Conservation (phyloP, 2,888 invertebrate genomes). For the Scaeva pyrastri region DNA sequence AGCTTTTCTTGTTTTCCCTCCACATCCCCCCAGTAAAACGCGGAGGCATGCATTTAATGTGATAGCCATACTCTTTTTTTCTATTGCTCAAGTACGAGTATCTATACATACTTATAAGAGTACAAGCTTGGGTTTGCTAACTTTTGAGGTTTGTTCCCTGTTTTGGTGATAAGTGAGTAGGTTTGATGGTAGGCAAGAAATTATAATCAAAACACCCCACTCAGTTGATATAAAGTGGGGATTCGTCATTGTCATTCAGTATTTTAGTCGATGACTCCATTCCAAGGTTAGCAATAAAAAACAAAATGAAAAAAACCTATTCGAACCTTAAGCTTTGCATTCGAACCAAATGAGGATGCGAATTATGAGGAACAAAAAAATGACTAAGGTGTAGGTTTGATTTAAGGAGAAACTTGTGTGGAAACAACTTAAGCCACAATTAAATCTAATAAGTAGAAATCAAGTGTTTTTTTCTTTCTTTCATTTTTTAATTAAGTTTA, state of each 20-base stretch:
- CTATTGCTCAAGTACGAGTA: slow-evolving; percentile 9
- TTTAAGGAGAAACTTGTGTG: slow-evolving; percentile 65
- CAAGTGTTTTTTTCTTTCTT: slow-evolving; percentile 37
- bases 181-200: slow-evolving; percentile 38
- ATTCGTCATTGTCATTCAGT: slow-evolving; percentile 35
- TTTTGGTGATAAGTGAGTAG: slow-evolving; percentile 68
- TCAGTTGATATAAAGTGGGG: slow-evolving; percentile 19
- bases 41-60: slow-evolving; percentile 66
- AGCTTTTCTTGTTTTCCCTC: slow-evolving; percentile 44
- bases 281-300: slow-evolving; percentile 71
- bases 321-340: slow-evolving; percentile 21
- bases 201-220: slow-evolving; percentile 17
- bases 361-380: background rate
- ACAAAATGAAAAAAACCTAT: too few relatives aligned
- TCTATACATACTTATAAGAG: too few relatives aligned
- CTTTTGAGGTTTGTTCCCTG: slow-evolving; percentile 54
- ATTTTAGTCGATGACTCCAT: slow-evolving; percentile 41
- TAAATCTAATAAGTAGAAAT: slow-evolving; percentile 45
- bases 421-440: slow-evolving; percentile 31
- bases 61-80: slow-evolving; percentile 53
- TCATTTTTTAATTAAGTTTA: slow-evolving; percentile 11
- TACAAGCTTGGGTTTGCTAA: slow-evolving; percentile 38
- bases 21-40: background rate
- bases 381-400: slow-evolving; percentile 51
- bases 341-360: slow-evolving; percentile 66